Evolutionary conservation across 2,888 invertebrate species (phyloP), one percentile per base, ranked within the genome.

Genomic region (Lochmaea crataegi): DNA sequence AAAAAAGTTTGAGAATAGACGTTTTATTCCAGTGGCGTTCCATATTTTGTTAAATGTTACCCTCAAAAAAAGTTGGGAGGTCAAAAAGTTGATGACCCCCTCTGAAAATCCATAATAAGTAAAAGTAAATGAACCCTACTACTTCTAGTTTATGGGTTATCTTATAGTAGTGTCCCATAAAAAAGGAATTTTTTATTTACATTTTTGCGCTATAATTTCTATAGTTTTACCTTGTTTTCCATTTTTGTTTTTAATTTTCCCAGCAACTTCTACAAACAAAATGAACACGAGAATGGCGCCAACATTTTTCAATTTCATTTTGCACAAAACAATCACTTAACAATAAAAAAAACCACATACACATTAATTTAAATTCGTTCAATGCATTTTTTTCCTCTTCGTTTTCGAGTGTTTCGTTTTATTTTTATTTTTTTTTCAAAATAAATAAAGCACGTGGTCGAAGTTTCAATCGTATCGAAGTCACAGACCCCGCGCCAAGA

Each of bases 401-500:
- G 65, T n/a, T n/a, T n/a, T n/a, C n/a, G n/a, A n/a, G n/a, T 70
- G 72, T 66, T 76, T 71, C 64, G 64, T 58, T 74, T 68, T 68
- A 63, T 73, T 71, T 65, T 70, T 5, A 5, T 72, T 73, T 71
- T 14, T 60, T 38, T 75, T 73, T 53, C 7, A 60, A 42, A 66
- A 57, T 18, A 68, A 71, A 69, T 26, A 71, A 71, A 76, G 78
- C 83, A 83, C 83, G 84, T 83, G 83, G 74, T 80, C 75, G 79
- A 69, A 75, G 73, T 77, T 60, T 77, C 75, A 63, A 74, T 71
- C 64, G 71, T 72, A 72, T 66, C 63, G 65, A 75, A 76, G 79
- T 76, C 79, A 83, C 82, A 79, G 81, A 80, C 83, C 78, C 81
- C 76, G 75, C 82, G 80, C 80, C 78, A 82, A 79, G 79, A 79